Conservation (phyloP, 1,140 invertebrate species). For the Aporrectodea caliginosa region DNA sequence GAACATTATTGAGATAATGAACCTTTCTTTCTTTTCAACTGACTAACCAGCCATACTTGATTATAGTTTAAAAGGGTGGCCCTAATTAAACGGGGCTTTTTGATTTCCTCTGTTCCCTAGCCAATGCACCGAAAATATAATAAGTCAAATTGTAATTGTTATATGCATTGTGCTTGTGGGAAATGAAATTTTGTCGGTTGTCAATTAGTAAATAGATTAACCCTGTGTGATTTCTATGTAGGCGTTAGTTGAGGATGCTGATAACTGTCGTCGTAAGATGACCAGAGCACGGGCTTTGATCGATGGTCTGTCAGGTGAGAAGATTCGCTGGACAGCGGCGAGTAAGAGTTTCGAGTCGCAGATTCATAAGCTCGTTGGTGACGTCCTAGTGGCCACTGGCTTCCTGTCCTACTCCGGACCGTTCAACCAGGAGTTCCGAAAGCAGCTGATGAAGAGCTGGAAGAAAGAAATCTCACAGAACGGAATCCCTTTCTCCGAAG, state of each 20-base stretch:
- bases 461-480: slow-evolving; percentile 74
- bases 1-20: no score
- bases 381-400: slow-evolving; percentile 85
- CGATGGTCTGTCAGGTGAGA: slow-evolving; percentile 57
- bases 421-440: slow-evolving; percentile 92
- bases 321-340: slow-evolving; percentile 56
- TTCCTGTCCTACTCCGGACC: slow-evolving; percentile 94
- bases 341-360: slow-evolving; percentile 57
- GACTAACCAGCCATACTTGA: no score
- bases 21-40: no score
- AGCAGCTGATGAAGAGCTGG: slow-evolving; percentile 74
- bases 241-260: slow-evolving; percentile 57
- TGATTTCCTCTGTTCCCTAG: no score
- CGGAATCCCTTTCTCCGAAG: slow-evolving; percentile 77
- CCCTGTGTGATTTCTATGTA: slow-evolving; percentile 41
- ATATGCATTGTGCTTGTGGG: neutral
- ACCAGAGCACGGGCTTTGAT: slow-evolving; percentile 56
- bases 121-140: no score
- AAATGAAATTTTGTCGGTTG: neutral
- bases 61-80: no score
- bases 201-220: no score
- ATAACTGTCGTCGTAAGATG: slow-evolving; percentile 57
- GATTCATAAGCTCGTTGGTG: slow-evolving; percentile 71
- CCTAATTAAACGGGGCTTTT: no score
- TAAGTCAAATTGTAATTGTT: no score